These are phyloP conservation scores for Tiliacea aurago DNA, from an alignment of 2,888 invertebrate species.

Conservation along the genomic window DNA sequence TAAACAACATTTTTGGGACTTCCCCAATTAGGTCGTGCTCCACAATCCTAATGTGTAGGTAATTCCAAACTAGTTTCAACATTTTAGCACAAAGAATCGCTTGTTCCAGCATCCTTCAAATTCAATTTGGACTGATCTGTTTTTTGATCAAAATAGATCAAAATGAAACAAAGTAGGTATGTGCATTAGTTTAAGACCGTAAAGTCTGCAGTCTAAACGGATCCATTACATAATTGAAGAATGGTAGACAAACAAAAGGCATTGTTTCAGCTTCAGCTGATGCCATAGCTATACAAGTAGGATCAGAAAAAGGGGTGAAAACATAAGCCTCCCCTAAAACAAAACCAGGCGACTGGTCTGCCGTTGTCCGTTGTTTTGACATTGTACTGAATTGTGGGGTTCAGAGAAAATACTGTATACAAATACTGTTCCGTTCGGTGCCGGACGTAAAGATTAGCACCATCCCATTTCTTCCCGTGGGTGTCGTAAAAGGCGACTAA, in stretches of 20 bases:
- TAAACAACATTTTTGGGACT: background rate
- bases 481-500: too few species aligned
- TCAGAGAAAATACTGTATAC: constrained; percentile 21
- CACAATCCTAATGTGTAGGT: background rate
- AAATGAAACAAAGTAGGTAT: background rate
- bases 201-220: constrained; percentile 42
- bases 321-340: constrained; percentile 54
- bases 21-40: constrained; percentile 2
- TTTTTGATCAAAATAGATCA: constrained; percentile 12
- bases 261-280: constrained; percentile 68
- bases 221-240: constrained; percentile 67
- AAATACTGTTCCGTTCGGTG: too few species aligned
- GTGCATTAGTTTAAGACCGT: constrained; percentile 17
- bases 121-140: constrained; percentile 2
- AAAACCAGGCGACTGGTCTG: constrained; percentile 37
- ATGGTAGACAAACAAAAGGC: constrained; percentile 71
- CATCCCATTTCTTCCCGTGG: too few species aligned
- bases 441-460: too few species aligned
- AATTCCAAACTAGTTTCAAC: constrained; percentile 3
- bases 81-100: background rate
- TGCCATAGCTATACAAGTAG: constrained; percentile 48
- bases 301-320: constrained; percentile 65
- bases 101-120: constrained; percentile 1
- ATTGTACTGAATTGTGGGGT: constrained; percentile 29
- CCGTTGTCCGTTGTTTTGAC: constrained; percentile 44